Conservation (phyloP, 2,797 vertebrate genomes). For the Tenualosa thibaudeaui region DNA sequence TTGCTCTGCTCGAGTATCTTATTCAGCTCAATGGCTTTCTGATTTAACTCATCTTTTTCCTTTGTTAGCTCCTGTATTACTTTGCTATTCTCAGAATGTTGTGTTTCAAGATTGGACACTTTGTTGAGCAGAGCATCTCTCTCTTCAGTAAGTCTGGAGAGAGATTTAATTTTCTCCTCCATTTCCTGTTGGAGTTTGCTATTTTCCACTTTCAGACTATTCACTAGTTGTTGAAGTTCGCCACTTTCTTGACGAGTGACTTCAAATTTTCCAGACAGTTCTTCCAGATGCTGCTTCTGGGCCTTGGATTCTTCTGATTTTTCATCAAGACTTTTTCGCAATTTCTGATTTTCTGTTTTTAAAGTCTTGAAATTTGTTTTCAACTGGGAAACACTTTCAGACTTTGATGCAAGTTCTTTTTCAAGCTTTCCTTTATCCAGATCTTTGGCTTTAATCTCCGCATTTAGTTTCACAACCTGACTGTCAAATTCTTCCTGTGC, state of each 20-base stretch:
- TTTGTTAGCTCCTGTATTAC: constrained; percentile 63
- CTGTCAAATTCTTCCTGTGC: constrained; percentile 64
- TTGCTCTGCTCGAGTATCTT: constrained; percentile 70
- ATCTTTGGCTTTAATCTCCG: constrained; percentile 67
- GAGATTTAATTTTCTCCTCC: constrained; percentile 52
- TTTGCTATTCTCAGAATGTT: constrained; percentile 59
- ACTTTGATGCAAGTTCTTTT: constrained; percentile 69
- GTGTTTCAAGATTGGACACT: constrained; percentile 59
- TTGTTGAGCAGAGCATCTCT: constrained; percentile 66
- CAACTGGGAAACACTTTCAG: constrained; percentile 68
- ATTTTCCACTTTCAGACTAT: constrained; percentile 67
- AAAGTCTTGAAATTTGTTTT: constrained; percentile 60
- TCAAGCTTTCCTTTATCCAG: constrained; percentile 68
- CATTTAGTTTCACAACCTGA: constrained; percentile 65
- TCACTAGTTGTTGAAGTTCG: constrained; percentile 65
- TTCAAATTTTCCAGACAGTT: constrained; percentile 59
- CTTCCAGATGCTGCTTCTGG: constrained; percentile 62
- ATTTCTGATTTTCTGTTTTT: constrained; percentile 66
- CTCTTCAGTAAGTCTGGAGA: constrained; percentile 62
- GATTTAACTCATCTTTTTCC: constrained; percentile 73
- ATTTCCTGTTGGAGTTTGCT: constrained; percentile 67
- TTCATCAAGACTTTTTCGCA: constrained; percentile 60
- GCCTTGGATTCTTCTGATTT: constrained; percentile 60
- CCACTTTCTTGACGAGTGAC: constrained; percentile 50
- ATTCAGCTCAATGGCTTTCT: constrained; percentile 66